Evolutionary conservation across 2,888 invertebrate species (phyloP).

Genomic region (Melieria picta): DNA sequence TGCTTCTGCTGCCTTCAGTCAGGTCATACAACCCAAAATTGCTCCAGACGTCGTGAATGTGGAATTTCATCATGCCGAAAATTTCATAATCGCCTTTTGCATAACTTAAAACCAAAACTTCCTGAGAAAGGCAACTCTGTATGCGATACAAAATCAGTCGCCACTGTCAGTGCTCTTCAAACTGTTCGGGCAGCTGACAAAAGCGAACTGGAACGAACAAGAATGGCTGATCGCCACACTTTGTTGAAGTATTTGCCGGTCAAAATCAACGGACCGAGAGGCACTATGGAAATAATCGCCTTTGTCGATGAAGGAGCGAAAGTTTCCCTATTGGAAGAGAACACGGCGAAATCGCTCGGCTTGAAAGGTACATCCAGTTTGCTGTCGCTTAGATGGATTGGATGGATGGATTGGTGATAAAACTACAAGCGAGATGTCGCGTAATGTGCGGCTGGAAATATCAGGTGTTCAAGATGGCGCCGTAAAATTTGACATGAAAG

Average conservation of each 20-base stretch:
- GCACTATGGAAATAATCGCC: background rate
- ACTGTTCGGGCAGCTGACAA: conserved; percentile 7
- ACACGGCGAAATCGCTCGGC: background rate
- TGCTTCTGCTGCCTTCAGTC: background rate
- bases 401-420: conserved; percentile 7
- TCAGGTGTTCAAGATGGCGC: background rate
- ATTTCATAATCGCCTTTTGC: conserved; percentile 5
- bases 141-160: background rate
- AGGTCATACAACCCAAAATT: conserved; percentile 3
- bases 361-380: background rate
- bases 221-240: background rate
- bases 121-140: background rate
- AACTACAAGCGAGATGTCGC: conserved; percentile 1
- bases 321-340: conserved; percentile 3
- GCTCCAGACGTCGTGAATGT: conserved; percentile 5
- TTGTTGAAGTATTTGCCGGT: conserved; percentile 9
- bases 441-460: conserved; percentile 3
- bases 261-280: background rate
- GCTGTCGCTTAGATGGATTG: conserved; percentile 1
- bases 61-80: background rate
- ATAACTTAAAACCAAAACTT: background rate
- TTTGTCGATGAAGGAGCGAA: conserved; percentile 13
- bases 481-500: conserved; percentile 2
- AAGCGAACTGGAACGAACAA: background rate
- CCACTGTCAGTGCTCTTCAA: background rate